These are phyloP conservation scores for Henicopernis longicauda DNA, from an alignment of 2,113 vertebrate species.

Conservation along the genomic window DNA sequence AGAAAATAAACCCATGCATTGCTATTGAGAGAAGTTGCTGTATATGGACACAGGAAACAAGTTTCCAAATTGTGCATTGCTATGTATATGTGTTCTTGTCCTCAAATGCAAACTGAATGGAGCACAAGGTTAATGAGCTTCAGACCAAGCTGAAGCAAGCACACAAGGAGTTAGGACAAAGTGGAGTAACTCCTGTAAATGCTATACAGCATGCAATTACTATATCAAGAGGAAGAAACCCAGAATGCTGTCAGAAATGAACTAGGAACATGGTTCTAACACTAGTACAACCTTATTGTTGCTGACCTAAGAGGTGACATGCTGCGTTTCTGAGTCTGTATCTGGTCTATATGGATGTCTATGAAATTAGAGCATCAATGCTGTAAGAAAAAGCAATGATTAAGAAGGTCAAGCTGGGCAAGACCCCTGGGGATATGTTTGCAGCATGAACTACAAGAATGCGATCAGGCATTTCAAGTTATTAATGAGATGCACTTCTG, in stretches of 20 bases:
- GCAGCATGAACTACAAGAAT: not conserved
- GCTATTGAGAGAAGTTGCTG: not conserved
- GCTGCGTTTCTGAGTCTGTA: not conserved
- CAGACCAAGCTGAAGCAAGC: not conserved
- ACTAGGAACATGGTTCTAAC: not conserved
- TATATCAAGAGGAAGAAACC: not conserved
- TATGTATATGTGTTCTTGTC: not conserved
- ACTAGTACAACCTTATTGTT: not conserved
- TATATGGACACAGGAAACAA: not conserved
- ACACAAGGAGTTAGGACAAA: not conserved
- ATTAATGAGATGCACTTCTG: not conserved
- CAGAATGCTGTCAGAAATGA: not conserved
- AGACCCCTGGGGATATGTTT: not conserved
- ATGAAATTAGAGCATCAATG: not conserved
- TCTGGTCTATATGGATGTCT: not conserved
- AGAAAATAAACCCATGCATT: not conserved
- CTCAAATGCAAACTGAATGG: not conserved
- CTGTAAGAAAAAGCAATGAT: constrained; percentile 6
- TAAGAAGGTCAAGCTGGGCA: not conserved
- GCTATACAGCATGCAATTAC: not conserved
- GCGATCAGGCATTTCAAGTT: not conserved
- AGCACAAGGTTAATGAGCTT: not conserved
- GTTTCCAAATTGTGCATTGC: not conserved
- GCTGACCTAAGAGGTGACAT: not conserved
- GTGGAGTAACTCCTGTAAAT: not conserved